Base-by-base conservation (phyloP, 2,797 vertebrate species). In the Myotis vivesi region DNA sequence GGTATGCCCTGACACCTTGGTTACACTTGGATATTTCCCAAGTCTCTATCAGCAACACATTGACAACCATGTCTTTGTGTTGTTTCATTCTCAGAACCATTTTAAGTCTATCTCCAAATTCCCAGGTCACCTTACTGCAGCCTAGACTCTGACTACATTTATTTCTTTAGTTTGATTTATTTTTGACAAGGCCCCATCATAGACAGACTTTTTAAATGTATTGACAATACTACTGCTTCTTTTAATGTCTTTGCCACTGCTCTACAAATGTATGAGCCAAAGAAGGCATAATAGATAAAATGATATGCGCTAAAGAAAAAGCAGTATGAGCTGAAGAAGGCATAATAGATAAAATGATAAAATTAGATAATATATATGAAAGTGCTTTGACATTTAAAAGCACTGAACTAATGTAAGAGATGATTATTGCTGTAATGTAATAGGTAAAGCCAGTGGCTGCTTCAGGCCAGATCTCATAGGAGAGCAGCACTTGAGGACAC, bases 311-410 rank as follows among this genome's bases (percentile, higher is more conserved):
- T 44, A 44, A 44, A 10, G 44, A 44, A 71, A 2, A 80, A 94
- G 55, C 44, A 73, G 55, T 38, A 30, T 68, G 91, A 94, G 44
- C 46, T 91, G 66, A 94, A 94, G 69, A 64, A 76, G 44, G 12
- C 68, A 41, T 84, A 94, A 93, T 87, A 95, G 62, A 87, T 81
- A 81, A 94, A 97, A 94, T 92, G 71, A 87, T 81, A 94, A 94
- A 96, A 96, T 93, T 93, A 93, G 59, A 79, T 96, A 75, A 89
- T 93, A 69, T 91, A 46, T 86, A 79, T 89, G 49, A 82, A 96
- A 91, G 28, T 80, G 57, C 87, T 96, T 89, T 93, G 76, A 87
- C 94, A 84, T 66, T 92, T 92, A 86, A 94, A 96, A 96, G 90
- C 92, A 93, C 84, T 20, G 41, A 84, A 83, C 64, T 72, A 95